These are phyloP conservation scores for Dendropsophus ebraccatus DNA, from an alignment of 2,113 vertebrate species.

Conservation along the genomic window DNA sequence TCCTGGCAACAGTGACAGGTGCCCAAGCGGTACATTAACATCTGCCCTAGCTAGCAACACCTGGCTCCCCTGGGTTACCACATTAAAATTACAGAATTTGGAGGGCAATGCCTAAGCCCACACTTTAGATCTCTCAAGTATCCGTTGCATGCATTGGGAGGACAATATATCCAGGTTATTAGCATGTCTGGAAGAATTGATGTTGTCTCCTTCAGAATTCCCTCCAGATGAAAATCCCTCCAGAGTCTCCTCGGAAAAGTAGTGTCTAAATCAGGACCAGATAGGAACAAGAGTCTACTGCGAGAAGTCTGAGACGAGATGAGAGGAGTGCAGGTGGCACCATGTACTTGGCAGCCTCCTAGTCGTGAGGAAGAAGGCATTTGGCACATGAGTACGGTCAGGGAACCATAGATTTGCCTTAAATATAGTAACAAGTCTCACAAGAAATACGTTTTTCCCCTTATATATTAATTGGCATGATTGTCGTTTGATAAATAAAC, in stretches of 20 bases:
- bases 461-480: not conserved
- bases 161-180: too few species aligned
- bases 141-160: too few species aligned
- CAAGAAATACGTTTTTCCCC: not conserved
- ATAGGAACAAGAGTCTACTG: slow-evolving; percentile 22
- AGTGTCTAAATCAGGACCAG: slow-evolving; percentile 40
- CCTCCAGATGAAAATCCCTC: not conserved
- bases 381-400: not conserved
- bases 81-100: too few species aligned
- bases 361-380: not conserved
- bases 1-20: too few species aligned
- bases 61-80: too few species aligned
- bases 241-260: slow-evolving; percentile 7
- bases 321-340: slow-evolving; percentile 14
- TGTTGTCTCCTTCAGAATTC: too few species aligned
- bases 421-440: not conserved
- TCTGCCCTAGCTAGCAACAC: too few species aligned
- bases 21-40: too few species aligned
- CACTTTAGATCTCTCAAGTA: too few species aligned
- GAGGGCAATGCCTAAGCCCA: too few species aligned
- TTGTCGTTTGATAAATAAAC: slow-evolving; percentile 28
- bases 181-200: not conserved
- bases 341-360: slow-evolving; percentile 11
- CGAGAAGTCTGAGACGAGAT: slow-evolving; percentile 10
- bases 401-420: not conserved